A percentile compares a stretch with the other conserved stretches of the same genome.
Evolutionary conservation across 2,797 vertebrate species (phyloP).

Genomic region (Phalanger gymnotis): DNA sequence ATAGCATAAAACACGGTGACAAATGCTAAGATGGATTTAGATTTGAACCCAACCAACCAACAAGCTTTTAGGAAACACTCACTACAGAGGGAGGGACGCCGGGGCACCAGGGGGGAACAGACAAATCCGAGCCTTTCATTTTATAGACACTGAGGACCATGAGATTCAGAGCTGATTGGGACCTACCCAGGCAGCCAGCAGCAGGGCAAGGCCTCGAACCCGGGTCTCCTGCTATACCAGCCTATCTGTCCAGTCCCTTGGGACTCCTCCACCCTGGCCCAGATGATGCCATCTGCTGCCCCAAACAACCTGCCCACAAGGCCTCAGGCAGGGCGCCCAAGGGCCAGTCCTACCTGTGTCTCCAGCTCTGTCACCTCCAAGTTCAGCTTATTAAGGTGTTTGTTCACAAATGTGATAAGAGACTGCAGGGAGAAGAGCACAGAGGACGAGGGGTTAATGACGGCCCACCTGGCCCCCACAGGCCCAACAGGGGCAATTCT

Average conservation of each 20-base stretch:
- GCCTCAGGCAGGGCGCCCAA: neutral
- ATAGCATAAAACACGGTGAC: neutral
- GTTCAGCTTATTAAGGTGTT: slow-evolving; percentile 98
- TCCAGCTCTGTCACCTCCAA: slow-evolving; percentile 97
- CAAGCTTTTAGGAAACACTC: neutral
- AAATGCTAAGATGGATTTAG: neutral
- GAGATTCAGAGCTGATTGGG: neutral
- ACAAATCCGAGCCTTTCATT: neutral
- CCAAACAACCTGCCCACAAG: too few relatives aligned
- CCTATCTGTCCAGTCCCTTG: neutral
- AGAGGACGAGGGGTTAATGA: neutral
- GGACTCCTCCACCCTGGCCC: neutral
- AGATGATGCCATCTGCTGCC: neutral
- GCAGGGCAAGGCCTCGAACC: neutral
- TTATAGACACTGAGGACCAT: neutral
- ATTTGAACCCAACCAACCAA: neutral
- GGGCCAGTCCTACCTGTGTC: slow-evolving; percentile 89
- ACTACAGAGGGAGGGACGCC: too few relatives aligned
- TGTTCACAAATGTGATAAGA: slow-evolving; percentile 98
- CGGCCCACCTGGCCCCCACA: neutral
- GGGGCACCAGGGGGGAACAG: neutral
- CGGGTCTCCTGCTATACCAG: too few relatives aligned
- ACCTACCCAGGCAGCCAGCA: accelerated
- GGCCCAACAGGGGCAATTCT: accelerated
- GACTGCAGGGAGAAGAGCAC: slow-evolving; percentile 85